phyloP scores from a whole-genome alignment of 1,140 invertebrate species.

The Cydia fagiglandana region DNA sequence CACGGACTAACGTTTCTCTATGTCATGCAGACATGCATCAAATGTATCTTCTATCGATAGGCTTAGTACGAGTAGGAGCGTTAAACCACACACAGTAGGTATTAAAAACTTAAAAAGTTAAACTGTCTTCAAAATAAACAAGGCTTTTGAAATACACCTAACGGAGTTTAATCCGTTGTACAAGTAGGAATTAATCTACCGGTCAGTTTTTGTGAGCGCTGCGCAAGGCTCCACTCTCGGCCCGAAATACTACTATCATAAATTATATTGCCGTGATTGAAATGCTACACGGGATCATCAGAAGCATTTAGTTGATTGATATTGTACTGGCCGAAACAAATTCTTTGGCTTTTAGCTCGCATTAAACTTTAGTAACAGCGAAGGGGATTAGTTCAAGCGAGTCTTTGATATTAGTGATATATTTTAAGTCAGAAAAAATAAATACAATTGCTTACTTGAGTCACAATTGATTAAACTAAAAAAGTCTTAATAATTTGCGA shows the following conservation, averaged over 20 bases:
- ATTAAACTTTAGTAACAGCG: background rate
- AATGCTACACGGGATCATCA: slow-evolving; percentile 4
- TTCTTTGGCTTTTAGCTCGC: background rate
- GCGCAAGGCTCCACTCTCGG: background rate
- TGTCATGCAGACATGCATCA: too few species aligned
- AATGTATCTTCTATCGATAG: too few species aligned
- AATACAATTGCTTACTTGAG: too few species aligned
- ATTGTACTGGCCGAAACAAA: background rate
- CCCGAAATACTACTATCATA: background rate
- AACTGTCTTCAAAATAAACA: background rate
- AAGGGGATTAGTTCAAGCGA: too few species aligned
- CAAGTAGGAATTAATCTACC: slow-evolving; percentile 4
- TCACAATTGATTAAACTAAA: too few species aligned
- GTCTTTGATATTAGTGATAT: too few species aligned
- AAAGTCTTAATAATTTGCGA: too few species aligned
- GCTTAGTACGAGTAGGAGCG: background rate
- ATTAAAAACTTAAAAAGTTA: background rate
- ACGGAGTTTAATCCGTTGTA: background rate
- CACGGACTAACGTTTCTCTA: too few species aligned
- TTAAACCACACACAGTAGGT: too few species aligned
- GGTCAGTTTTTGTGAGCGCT: background rate
- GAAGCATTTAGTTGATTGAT: slow-evolving; percentile 8
- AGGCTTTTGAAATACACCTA: slow-evolving; percentile 2
- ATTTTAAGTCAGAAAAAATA: too few species aligned
- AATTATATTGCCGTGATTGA: background rate